Evolutionary conservation across 2,888 invertebrate genomes (phyloP).

Genomic region (Thumatha senex): DNA sequence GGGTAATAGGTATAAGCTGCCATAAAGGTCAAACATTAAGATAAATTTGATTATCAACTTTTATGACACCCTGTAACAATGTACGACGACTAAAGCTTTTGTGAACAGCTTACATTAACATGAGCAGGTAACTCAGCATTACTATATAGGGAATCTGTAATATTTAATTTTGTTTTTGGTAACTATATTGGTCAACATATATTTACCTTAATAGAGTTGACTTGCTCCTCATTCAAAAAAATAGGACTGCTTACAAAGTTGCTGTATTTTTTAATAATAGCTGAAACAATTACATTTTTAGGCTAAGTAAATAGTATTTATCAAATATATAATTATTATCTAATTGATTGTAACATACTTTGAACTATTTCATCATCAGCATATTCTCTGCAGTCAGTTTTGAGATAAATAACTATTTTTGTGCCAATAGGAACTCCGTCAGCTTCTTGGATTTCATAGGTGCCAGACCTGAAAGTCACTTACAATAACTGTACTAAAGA

Average conservation of each 20-base stretch:
- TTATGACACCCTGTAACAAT: too few relatives aligned
- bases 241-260: slow-evolving; percentile 98
- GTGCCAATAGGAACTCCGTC: slow-evolving; percentile 94
- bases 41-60: too few relatives aligned
- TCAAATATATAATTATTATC: background rate
- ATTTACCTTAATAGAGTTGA: slow-evolving; percentile 91
- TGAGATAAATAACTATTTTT: slow-evolving; percentile 95
- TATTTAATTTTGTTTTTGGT: too few relatives aligned
- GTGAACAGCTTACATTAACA: too few relatives aligned
- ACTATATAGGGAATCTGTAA: too few relatives aligned
- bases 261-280: slow-evolving; percentile 96
- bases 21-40: too few relatives aligned
- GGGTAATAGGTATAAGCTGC: too few relatives aligned
- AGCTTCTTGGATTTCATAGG: slow-evolving; percentile 94
- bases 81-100: too few relatives aligned
- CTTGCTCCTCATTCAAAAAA: slow-evolving; percentile 93
- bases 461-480: slow-evolving; percentile 86
- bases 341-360: slow-evolving; percentile 64
- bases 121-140: too few relatives aligned
- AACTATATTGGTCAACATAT: too few relatives aligned
- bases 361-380: slow-evolving; percentile 93
- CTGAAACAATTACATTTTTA: slow-evolving; percentile 68
- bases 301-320: background rate
- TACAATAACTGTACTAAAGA: background rate
- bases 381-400: slow-evolving; percentile 94